Conservation (phyloP, 35 echinoderm and acorn worm genomes). For the Ophiothrix spiculata region DNA sequence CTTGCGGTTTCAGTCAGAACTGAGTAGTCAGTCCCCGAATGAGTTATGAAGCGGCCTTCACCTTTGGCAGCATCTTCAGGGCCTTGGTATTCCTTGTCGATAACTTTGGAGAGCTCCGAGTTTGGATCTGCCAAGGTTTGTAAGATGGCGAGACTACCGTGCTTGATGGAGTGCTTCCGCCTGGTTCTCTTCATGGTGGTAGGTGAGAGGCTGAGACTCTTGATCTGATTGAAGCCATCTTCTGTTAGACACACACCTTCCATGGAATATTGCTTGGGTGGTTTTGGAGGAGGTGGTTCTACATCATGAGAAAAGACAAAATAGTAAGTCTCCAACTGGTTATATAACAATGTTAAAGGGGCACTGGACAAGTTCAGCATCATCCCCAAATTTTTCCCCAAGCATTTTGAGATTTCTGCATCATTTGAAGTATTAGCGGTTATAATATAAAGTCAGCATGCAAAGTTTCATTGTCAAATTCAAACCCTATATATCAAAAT, state of each 20-base stretch:
- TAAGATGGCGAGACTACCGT: slow-evolving; percentile 77
- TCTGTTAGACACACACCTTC: slow-evolving; percentile 95
- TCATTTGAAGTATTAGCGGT: too few species aligned
- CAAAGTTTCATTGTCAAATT: too few species aligned
- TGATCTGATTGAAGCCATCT: slow-evolving; percentile 88
- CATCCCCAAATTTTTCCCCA: too few species aligned
- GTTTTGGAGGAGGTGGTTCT: slow-evolving; percentile 19
- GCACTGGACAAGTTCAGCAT: too few species aligned
- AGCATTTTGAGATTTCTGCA: too few species aligned
- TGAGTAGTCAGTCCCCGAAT: too few species aligned
- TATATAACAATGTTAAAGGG: too few species aligned
- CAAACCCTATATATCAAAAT: too few species aligned
- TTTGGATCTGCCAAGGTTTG: slow-evolving; percentile 83
- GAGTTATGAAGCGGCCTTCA: too few species aligned
- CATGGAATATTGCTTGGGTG: slow-evolving; percentile 64
- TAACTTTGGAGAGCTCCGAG: slow-evolving; percentile 68
- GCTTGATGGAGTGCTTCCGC: slow-evolving; percentile 46
- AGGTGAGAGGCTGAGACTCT: slow-evolving; percentile 67
- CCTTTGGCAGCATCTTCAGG: slow-evolving; percentile 44
- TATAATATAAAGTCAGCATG: too few species aligned
- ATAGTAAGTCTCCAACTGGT: not conserved
- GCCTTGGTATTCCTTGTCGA: slow-evolving; percentile 38
- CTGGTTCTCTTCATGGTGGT: slow-evolving; percentile 58
- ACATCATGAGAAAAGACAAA: slow-evolving; percentile 17
- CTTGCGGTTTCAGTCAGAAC: too few species aligned